phyloP scores from a whole-genome alignment of 2,888 invertebrate species.

The Cerceris rybyensis region DNA sequence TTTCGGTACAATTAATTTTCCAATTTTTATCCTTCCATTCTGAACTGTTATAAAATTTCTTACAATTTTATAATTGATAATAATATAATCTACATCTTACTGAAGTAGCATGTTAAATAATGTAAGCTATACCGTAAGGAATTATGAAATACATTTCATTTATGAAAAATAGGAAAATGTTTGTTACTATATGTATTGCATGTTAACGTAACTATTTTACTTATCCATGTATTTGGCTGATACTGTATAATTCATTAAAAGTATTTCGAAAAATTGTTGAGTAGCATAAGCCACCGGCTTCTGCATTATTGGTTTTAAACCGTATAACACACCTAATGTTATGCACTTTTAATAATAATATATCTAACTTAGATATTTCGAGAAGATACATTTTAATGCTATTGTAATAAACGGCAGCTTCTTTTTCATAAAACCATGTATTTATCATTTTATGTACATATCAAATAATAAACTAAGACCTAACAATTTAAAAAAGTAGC shows the following conservation, averaged over 20 bases:
- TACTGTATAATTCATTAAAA: slow-evolving; percentile 44
- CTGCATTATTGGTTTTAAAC: slow-evolving; percentile 45
- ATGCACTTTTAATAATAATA: slow-evolving; percentile 35
- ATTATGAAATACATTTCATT: slow-evolving; percentile 50
- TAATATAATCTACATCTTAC: slow-evolving; percentile 40
- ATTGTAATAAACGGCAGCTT: slow-evolving; percentile 54
- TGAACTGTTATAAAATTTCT: slow-evolving; percentile 44
- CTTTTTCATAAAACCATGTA: slow-evolving; percentile 55
- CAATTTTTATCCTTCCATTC: slow-evolving; percentile 29
- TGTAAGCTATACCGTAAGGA: slow-evolving; percentile 36
- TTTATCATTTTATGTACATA: slow-evolving; percentile 62
- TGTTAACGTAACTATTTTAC: slow-evolving; percentile 40
- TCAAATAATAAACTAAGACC: slow-evolving; percentile 53
- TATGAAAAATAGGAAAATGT: slow-evolving; percentile 53
- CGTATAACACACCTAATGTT: slow-evolving; percentile 38
- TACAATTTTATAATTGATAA: slow-evolving; percentile 37
- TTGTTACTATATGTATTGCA: slow-evolving; percentile 41
- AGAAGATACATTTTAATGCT: slow-evolving; percentile 47
- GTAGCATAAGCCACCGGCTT: slow-evolving; percentile 39
- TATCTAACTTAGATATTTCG: slow-evolving; percentile 40
- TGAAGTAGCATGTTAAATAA: slow-evolving; percentile 42
- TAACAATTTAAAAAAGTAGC: slow-evolving; percentile 50
- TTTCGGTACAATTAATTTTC: slow-evolving; percentile 35
- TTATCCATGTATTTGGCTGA: slow-evolving; percentile 48
- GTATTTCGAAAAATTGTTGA: slow-evolving; percentile 44